Evolutionary conservation across 2,113 vertebrate species (phyloP).

Genomic region (Amphilophus citrinellus): DNA sequence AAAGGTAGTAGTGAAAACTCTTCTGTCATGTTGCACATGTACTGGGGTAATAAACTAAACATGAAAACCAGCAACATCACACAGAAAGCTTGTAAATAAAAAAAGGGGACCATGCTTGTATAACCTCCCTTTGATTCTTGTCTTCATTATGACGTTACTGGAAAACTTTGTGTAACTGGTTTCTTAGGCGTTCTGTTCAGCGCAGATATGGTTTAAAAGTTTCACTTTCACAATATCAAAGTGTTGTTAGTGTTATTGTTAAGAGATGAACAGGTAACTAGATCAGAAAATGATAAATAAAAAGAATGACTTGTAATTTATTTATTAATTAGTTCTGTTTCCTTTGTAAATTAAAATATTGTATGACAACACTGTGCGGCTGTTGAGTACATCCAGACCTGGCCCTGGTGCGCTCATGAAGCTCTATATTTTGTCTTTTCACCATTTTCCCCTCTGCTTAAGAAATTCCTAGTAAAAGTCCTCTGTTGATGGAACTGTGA

Average conservation of each 20-base stretch:
- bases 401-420: no score
- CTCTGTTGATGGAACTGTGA: background rate
- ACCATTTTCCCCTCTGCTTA: no score
- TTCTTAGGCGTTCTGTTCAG: background rate
- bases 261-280: background rate
- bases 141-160: background rate
- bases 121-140: background rate
- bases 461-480: background rate
- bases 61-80: background rate
- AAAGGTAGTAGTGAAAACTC: background rate
- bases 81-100: background rate
- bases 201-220: background rate
- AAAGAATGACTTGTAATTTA: background rate
- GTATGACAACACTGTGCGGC: background rate
- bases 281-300: background rate
- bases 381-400: background rate
- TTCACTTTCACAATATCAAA: background rate
- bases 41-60: background rate
- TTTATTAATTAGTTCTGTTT: background rate
- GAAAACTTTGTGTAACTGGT: no score
- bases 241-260: background rate
- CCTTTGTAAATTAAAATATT: background rate
- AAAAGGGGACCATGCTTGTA: background rate
- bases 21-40: background rate
- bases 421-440: no score